Evolutionary conservation across 2,113 vertebrate genomes (phyloP), one percentile per base, ranked within the genome.

Genomic region (Epinephelus lanceolatus): DNA sequence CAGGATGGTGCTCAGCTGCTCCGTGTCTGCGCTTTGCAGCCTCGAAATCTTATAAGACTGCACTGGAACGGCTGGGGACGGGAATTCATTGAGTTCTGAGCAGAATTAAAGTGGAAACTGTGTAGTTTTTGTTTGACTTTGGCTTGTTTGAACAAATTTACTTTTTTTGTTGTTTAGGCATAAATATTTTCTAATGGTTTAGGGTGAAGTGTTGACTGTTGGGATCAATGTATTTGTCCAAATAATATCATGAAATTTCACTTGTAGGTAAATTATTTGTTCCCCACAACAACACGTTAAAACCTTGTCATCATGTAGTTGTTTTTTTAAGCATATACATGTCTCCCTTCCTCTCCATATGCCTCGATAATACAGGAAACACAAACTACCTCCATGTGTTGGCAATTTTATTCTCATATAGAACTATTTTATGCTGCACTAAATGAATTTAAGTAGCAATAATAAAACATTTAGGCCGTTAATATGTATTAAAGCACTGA

Each of bases 1-100:
- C 89, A 82, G 90, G 79, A 87, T 83, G 88, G 90, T 78, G 91
- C 92, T 89, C 91, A 92, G 92, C 92, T 93, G 93, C 86, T 91
- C 71, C 1, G 2, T 56, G 84, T 84, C 82, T 84, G 51, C 61
- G 85, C 71, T 21, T 67, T 82, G 8, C 86, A 88, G 80, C 87
- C 82, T 83, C 56, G 40, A 42, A 73, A 69, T 87, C 90, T 86
- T 81, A 74, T 63, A 85, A 88, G 84, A 81, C 76, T 74, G 45
- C 56, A 19, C 1, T 12, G 73, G 86, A 53, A 56, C 42, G 80
- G 65, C 82, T 75, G 76, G 77, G 80, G 77, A 78, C 10, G 76
- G 65, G 25, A 60, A 30, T 5, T 79, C 67, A 76, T 45, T 45
- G 69, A 61, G 63, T 68, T 45, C 18, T 0, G 25, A 65, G 80